A percentile compares a stretch with the other conserved stretches of the same genome.
Evolutionary conservation across 2,888 invertebrate species (phyloP).

Genomic region (Callosobruchus maculatus): DNA sequence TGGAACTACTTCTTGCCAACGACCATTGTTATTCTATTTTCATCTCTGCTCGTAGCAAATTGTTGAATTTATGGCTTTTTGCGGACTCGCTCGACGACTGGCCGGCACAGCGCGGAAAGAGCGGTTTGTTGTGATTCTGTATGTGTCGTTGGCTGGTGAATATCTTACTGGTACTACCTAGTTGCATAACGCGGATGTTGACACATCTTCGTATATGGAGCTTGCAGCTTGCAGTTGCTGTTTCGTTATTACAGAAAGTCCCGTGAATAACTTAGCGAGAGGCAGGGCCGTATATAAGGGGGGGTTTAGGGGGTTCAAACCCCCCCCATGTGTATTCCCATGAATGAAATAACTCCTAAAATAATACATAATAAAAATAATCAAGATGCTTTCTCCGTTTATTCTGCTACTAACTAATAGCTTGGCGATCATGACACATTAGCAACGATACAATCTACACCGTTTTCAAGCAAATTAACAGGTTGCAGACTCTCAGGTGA

Average conservation of each 20-base stretch:
- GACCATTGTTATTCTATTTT: constrained; percentile 20
- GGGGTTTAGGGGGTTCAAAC: no score
- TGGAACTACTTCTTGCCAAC: neutral
- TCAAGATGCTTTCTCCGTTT: no score
- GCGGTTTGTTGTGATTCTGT: neutral
- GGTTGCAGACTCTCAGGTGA: no score
- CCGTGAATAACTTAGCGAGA: neutral
- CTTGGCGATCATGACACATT: no score
- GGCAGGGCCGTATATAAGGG: no score
- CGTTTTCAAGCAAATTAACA: no score
- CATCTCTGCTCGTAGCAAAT: constrained; percentile 23
- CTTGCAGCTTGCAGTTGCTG: neutral
- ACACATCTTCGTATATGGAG: neutral
- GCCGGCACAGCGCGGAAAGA: neutral
- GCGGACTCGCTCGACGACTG: neutral
- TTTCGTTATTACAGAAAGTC: neutral
- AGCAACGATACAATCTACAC: no score
- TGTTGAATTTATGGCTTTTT: constrained; percentile 22
- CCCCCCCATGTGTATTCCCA: no score
- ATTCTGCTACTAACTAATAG: no score
- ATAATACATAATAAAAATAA: no score
- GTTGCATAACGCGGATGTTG: neutral
- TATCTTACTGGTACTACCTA: neutral
- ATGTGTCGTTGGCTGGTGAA: neutral
- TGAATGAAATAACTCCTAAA: no score